Conservation (phyloP, 2,113 vertebrate species). For the Callaeas wilsoni region DNA sequence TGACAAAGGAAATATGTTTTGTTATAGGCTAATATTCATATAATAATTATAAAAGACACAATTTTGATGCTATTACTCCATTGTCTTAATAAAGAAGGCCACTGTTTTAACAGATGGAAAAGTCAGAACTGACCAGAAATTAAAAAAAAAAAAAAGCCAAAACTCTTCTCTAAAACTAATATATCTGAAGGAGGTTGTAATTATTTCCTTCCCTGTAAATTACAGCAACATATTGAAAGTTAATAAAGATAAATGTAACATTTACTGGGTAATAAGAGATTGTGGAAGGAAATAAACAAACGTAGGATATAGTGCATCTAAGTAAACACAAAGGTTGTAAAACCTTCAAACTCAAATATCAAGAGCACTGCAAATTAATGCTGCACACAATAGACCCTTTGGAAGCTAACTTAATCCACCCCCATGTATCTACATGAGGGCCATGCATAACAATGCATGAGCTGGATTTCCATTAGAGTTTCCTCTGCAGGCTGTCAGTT, state of each 20-base stretch:
- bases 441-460: conserved; percentile 89
- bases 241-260: conserved; percentile 78
- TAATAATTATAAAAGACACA: neutral
- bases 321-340: conserved; percentile 88
- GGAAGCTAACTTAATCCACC: conserved; percentile 91
- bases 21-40: neutral
- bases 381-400: conserved; percentile 87
- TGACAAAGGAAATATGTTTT: neutral
- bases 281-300: conserved; percentile 86
- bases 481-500: conserved; percentile 90
- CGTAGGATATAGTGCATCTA: conserved; percentile 85
- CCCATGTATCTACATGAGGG: conserved; percentile 87
- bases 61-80: neutral
- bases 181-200: conserved; percentile 24
- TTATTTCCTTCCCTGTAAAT: conserved; percentile 62
- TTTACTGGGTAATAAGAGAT: conserved; percentile 76
- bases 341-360: conserved; percentile 88
- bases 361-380: conserved; percentile 86
- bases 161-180: neutral
- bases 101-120: neutral
- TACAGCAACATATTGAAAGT: conserved; percentile 59
- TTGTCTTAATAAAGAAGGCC: neutral
- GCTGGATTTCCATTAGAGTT: conserved; percentile 91
- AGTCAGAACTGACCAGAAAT: conserved; percentile 5
- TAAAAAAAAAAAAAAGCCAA: neutral